Evolutionary conservation across 2,888 invertebrate species (phyloP), one percentile per base, ranked within the genome.

Genomic region (Sinotaia quadrata): DNA sequence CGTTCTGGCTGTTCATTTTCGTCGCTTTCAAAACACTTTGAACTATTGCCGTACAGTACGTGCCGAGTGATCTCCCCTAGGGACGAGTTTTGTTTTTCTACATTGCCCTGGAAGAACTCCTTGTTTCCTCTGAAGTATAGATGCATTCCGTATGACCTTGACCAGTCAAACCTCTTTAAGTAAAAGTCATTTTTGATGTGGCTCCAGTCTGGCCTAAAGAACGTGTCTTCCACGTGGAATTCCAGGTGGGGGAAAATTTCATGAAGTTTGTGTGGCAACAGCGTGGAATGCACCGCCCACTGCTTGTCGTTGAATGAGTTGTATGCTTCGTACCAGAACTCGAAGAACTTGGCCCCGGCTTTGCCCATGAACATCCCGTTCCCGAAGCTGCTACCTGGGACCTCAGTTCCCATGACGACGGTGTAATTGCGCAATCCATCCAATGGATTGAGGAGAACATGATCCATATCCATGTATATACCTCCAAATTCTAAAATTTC

Each of bases 341-440:
- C 29, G 27, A 56, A 29, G 33, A 56, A 56, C 10, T 7, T 7
- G n/a, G 56, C 56, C 33, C 7, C 31, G 4, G 56, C 27, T 33
- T 33, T 56, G 31, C 33, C 56, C 56, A 56, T 56, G n/a, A 56
- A 56, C 15, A 56, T 33, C 21, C 56, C 31, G 56, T 56, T 56
- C 33, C 56, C 31, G 56, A 33, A 56, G 33, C 34, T 56, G 33
- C n/a, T n/a, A 15, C 34, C 34, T 18, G 56, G 56, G 34, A 56
- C 34, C 5, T 31, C 34, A 7, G 15, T 33, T 15, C 56, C 56
- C 56, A 56, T 56, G n/a, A 56, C 56, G 5, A 56, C 56, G n/a
- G 27, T 33, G 56, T 56, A 33, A 7, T 56, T 56, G 56, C 56
- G 56, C 1, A 56, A 21, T 18, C 34, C 33, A 7, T 56, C 56